Evolutionary conservation across 1,140 invertebrate species (phyloP), one percentile per base, ranked within the genome.

Genomic region (Sycobia sp.): DNA sequence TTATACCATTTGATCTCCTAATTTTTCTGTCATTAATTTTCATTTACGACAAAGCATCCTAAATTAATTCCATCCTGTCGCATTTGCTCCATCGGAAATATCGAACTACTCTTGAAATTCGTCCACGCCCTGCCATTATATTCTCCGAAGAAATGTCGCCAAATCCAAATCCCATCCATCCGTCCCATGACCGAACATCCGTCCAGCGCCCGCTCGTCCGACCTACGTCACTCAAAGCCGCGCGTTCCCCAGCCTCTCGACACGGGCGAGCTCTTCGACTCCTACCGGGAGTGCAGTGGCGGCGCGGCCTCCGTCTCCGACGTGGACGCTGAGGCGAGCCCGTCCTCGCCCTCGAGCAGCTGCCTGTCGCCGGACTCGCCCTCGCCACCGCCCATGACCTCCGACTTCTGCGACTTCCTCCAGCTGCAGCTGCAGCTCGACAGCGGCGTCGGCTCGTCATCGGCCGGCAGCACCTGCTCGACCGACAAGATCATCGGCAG

Each of bases 401-500:
- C 91, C 20, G 93, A 96, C 74, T 92, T 96, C 76, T 92, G 90
- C 43, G 93, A 96, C 77, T 95, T 95, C 76, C 89, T 96, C 65
- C 91, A 91, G 77, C 69, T 82, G 32, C 80, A 82, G 55, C 46
- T 82, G 38, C 78, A 82, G 23, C 69, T 81, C 8, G 80, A 82
- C 60, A 68, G 76, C 41, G 70, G 69, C 25, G 71, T 66, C 41
- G 67, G 70, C 27, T 63, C 20, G 46, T 59, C 62, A 29, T 39
- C 14, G 50, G 67, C 7, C 57, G 66, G 27, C 14, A 62, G 65
- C 58, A 61, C 36, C 20, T 61, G 62, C 38, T 65, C 62, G 11
- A 59, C 63, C 32, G 63, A 65, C 51, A 65, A 65, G 44, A 25
- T 65, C 2, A 65, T 65, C 23, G 57, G 57, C 18, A 65, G 63